Evolutionary conservation across 1,140 invertebrate genomes (phyloP).

Genomic region (Drosophila asahinai): DNA sequence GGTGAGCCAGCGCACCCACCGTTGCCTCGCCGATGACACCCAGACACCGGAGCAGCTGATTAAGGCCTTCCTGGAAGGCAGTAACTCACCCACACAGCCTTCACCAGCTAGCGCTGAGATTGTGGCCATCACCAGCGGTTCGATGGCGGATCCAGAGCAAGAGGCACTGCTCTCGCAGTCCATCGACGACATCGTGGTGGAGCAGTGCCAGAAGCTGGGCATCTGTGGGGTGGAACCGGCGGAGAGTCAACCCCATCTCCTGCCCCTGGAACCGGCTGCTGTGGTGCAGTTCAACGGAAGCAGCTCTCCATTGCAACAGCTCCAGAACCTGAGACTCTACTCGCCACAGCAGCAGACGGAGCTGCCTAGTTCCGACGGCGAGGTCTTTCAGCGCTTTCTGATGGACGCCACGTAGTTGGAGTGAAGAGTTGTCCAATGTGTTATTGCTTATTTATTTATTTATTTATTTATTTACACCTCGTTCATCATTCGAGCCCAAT

Average conservation of each 20-base stretch:
- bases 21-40: constrained; percentile 86
- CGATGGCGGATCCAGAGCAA: constrained; percentile 44
- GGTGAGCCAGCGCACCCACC: constrained; percentile 93
- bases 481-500: neutral
- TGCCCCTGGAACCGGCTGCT: constrained; percentile 36
- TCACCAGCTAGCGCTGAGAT: constrained; percentile 55
- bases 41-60: constrained; percentile 75
- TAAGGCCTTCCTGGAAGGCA: constrained; percentile 68
- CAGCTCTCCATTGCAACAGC: constrained; percentile 63
- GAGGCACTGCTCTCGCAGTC: constrained; percentile 73
- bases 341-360: constrained; percentile 57
- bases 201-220: constrained; percentile 84
- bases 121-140: constrained; percentile 43
- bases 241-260: constrained; percentile 37
- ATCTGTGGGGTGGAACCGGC: constrained; percentile 60
- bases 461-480: neutral
- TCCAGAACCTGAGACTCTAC: constrained; percentile 65
- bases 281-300: constrained; percentile 57
- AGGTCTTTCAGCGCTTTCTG: constrained; percentile 65
- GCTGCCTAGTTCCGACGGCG: constrained; percentile 58
- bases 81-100: constrained; percentile 34
- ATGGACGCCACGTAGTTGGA: constrained; percentile 66
- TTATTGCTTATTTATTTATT: neutral
- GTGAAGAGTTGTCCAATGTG: neutral
- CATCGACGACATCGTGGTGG: constrained; percentile 85